A percentile compares a stretch with the other conserved stretches of the same genome.
These are phyloP conservation scores for Silurus lanzhouensis DNA, from an alignment of 2,797 vertebrate genomes.

Conservation along the genomic window DNA sequence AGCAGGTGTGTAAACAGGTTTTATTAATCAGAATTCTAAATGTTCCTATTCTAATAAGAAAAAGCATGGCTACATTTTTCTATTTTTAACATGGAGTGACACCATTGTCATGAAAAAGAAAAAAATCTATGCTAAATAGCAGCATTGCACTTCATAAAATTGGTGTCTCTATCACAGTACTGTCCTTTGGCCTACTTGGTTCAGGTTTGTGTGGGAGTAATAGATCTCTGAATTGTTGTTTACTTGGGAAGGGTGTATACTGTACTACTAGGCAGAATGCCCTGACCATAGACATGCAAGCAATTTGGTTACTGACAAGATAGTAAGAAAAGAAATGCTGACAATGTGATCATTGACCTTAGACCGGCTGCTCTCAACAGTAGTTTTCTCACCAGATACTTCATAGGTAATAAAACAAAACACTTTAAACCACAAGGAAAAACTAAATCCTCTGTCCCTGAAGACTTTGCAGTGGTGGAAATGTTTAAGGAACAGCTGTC, in stretches of 20 bases:
- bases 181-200: background rate
- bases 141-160: background rate
- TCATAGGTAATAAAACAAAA: background rate
- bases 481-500: background rate
- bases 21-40: background rate
- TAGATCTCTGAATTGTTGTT: conserved; percentile 1
- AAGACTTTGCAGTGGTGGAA: background rate
- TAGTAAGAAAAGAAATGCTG: background rate
- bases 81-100: background rate
- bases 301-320: background rate
- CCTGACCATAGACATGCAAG: background rate
- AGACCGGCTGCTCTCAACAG: background rate
- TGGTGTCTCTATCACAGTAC: background rate
- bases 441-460: background rate
- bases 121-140: conserved; percentile 11
- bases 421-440: background rate
- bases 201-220: background rate
- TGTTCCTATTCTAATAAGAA: background rate
- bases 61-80: background rate
- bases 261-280: background rate
- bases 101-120: background rate
- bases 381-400: background rate
- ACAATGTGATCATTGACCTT: background rate
- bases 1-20: conserved; percentile 14
- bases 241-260: background rate